Base-by-base conservation (phyloP, 2,888 invertebrate genomes). In the Stenoptilia bipunctidactyla region DNA sequence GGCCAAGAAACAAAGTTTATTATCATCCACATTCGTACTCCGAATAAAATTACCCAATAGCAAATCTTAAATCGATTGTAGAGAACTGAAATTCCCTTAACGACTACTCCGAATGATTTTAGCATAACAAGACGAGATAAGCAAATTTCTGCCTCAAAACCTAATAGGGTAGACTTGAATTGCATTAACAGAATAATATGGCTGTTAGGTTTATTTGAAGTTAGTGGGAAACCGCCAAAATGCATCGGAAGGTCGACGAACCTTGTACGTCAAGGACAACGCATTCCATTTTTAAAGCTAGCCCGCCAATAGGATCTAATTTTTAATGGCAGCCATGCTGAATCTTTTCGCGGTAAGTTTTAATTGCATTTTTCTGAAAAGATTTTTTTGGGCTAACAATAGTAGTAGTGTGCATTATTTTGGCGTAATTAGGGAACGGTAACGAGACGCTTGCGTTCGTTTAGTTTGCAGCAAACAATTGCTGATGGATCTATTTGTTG, bases 241-340 rank as follows among this genome's bases (percentile, higher is more conserved):
- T 83, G 83, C 83, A 83, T 77, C 73, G 77, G 72, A 74, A 82
- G 83, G 80, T 82, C 74, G 66, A 79, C 71, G 82, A 77, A 74
- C 82, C 64, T 58, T 45, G 60, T 59, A 56, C 66, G 60, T 80
- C 82, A 83, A 83, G 83, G 83, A 83, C 83, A 83, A 74, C 73
- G 82, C 82, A 83, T 80, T 82, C 77, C 76, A 76, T 82, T 82
- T 82, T 82, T 79, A 74, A 79, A 68, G 70, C 75, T 83, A 80
- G 82, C 80, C 68, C 71, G 65, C 80, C 80, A 77, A 80, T 80
- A 80, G 65, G 67, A 71, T 79, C 83, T 83, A 82, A 82, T 70
- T 79, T 82, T 82, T 82, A 82, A 79, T 79, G 74, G 66, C 73
- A 66, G 82, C 82, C 83, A 82, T 83, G 73, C 80, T 82, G 74